Evolutionary conservation across 2,113 vertebrate species (phyloP), one percentile per base, ranked within the genome.

Genomic region (Dromiciops gliroides): DNA sequence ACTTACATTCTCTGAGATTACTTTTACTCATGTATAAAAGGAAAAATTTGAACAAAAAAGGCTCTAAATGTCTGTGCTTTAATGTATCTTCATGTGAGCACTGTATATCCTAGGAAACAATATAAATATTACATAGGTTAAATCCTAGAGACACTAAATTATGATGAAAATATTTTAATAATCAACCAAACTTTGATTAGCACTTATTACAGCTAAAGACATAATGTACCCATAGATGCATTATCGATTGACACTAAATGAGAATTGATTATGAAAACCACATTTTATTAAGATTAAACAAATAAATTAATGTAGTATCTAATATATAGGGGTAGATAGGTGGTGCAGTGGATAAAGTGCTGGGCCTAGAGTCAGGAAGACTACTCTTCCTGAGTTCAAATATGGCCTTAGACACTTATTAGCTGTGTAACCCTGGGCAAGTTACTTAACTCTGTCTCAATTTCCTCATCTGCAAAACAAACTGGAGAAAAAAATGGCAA

Each of bases 141-240:
- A 37, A 25, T 95, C 75, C 92, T 89, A 94, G 95, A 96, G 51
- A 95, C 91, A 92, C 91, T 96, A 96, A 95, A 95, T 96, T 97
- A 96, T 95, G 96, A 97, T 96, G 96, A 98, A 98, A 96, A 96
- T 97, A 91, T 96, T 95, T 97, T 94, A 94, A 93, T 92, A 96
- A 97, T 95, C 96, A 96, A 96, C 95, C 52, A 49, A 93, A 97
- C 93, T 93, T 14, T 93, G 91, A 96, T 96, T 96, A 97, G 89
- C 95, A 97, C 52, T 89, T 95, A 93, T 94, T 93, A 75, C 19
- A 93, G 51, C 91, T 93, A 95, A 95, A 92, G 95, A 93, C 48
- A 94, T 47, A 97, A 95, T 93, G 47, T 94, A 48, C 89, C 95
- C 96, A 0, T 92, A 94, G 90, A n/a, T n/a, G 31, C 37, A 16